phyloP scores from a whole-genome alignment of 1,140 invertebrate genomes.

The Cydia strobilella region DNA sequence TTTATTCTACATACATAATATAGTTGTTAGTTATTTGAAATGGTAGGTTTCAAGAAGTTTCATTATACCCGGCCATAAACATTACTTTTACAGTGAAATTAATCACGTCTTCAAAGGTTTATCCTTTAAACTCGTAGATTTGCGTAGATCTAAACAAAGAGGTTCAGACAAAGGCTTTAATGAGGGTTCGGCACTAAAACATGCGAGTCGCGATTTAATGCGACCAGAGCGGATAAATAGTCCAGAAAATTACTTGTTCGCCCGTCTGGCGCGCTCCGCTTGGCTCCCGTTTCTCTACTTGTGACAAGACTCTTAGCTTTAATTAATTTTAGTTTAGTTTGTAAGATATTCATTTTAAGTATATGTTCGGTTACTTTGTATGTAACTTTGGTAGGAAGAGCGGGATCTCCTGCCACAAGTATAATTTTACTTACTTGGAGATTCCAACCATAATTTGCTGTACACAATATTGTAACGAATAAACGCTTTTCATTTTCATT shows the following conservation, averaged over 20 bases:
- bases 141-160: conserved; percentile 20
- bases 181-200: conserved; percentile 25
- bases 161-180: conserved; percentile 8
- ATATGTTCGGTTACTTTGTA: too few relatives aligned
- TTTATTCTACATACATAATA: too few relatives aligned
- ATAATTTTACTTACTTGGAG: too few relatives aligned
- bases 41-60: background rate
- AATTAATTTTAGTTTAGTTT: too few relatives aligned
- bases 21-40: too few relatives aligned
- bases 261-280: conserved; percentile 2
- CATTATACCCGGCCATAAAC: background rate
- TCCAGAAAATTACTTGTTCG: conserved; percentile 56
- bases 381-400: too few relatives aligned
- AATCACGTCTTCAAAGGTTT: conserved; percentile 16
- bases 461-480: too few relatives aligned
- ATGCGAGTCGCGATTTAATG: conserved; percentile 41
- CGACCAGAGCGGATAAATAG: conserved; percentile 59
- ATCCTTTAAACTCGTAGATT: conserved; percentile 7
- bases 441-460: too few relatives aligned
- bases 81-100: background rate
- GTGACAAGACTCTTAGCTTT: too few relatives aligned
- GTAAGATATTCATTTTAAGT: too few relatives aligned
- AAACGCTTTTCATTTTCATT: too few relatives aligned
- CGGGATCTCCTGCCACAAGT: too few relatives aligned
- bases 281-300: background rate